Conservation (phyloP, 2,113 vertebrate genomes). For the Addax nasomaculatus region DNA sequence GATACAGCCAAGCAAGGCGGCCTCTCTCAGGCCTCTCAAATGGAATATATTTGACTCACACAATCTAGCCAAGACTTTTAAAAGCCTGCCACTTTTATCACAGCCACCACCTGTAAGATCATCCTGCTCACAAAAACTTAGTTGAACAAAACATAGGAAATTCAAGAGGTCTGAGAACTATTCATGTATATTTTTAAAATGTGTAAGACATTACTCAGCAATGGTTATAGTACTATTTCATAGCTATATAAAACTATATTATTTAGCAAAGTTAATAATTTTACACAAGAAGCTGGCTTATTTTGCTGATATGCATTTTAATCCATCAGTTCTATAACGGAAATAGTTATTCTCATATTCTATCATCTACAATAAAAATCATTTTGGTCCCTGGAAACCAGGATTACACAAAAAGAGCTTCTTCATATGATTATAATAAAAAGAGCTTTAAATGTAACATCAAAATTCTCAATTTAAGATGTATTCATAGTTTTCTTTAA, state of each 20-base stretch:
- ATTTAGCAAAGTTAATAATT: constrained; percentile 16
- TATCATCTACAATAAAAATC: constrained; percentile 30
- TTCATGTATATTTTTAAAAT: not conserved
- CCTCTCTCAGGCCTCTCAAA: not conserved
- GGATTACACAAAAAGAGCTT: not conserved
- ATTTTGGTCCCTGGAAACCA: constrained; percentile 18
- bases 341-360: constrained; percentile 30
- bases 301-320: constrained; percentile 20
- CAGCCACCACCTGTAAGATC: not conserved
- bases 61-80: not conserved
- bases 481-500: not conserved
- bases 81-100: not conserved
- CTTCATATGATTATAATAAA: not conserved
- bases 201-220: not conserved
- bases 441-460: not conserved
- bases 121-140: constrained; percentile 1
- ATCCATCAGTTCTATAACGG: not conserved
- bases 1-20: not conserved
- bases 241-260: not conserved
- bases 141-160: not conserved
- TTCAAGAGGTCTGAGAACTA: not conserved
- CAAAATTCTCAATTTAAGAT: constrained; percentile 33
- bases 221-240: not conserved
- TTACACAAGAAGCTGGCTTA: constrained; percentile 6
- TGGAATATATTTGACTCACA: not conserved